Base-by-base conservation (phyloP, 2,888 invertebrate genomes). In the Stenotaenia linearis region DNA sequence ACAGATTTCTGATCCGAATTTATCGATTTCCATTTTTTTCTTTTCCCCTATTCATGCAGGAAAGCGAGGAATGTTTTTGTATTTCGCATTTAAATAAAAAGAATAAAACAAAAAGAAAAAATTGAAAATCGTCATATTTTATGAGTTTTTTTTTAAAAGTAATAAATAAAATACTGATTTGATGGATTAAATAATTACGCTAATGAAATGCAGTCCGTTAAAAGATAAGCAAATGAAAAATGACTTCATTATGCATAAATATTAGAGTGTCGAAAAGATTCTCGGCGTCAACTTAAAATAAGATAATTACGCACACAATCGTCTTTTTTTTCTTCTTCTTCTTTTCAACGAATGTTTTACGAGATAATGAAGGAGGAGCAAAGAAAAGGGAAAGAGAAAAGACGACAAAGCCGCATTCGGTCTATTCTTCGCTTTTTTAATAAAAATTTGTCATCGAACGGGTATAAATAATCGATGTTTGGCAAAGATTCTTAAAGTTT, bases 1-100 rank as follows among this genome's bases (percentile, higher is more conserved):
- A 69, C 69, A 69, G 69, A 69, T 69, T 69, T 69, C 69, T 69
- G 69, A 69, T 69, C 69, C 28, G 69, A 69, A 69, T 69, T 69
- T 23, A 69, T 69, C 69, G 69, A 69, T 69, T 28, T 12, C 9
- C 28, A 23, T 25, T 69, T 50, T 45, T 50, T 50, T n/a, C n/a
- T 69, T 28, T n/a, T 25, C 7, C 25, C 9, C 69, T 69, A 69
- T 69, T 69, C 69, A 69, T 69, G 12, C n/a, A 0, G 25, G 10
- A 69, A 28, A 69, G n/a, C n/a, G n/a, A 69, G n/a, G 15, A 10
- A 12, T 28, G 25, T 69, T 69, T 69, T 69, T 15, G 4, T 7
- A 5, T 2, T 69, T 5, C n/a, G 10, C 28, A 23, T 69, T 69
- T 69, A 7, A 61, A 61, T 23, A 25, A 61, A 2, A 12, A 7